These are phyloP conservation scores for Prionace glauca DNA, from an alignment of 2,797 vertebrate genomes.

Conservation along the genomic window DNA sequence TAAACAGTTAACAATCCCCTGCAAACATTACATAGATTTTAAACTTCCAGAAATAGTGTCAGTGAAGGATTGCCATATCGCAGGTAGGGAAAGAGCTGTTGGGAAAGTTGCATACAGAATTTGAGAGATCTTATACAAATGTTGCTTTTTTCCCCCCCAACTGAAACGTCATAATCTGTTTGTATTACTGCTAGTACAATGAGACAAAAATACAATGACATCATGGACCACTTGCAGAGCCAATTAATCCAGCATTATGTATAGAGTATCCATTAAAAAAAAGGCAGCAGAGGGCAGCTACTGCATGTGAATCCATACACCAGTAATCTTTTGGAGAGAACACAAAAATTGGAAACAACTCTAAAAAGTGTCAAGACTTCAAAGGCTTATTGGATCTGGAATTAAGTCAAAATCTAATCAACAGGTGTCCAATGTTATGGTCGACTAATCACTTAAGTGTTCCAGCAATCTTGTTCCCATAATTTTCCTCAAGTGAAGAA, in stretches of 20 bases:
- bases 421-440: not conserved
- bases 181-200: not conserved
- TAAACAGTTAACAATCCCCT: not conserved
- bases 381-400: not conserved
- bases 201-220: not conserved
- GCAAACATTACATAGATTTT: not conserved
- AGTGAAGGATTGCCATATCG: not conserved
- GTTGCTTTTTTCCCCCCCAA: not conserved
- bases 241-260: not conserved
- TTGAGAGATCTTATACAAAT: not conserved
- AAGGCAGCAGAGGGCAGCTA: slow-evolving; percentile 14
- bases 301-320: not conserved
- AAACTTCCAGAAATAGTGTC: not conserved
- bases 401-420: not conserved
- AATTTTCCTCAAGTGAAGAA: not conserved
- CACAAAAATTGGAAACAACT: not conserved
- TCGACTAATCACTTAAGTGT: not conserved
- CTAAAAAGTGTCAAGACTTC: not conserved
- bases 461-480: not conserved
- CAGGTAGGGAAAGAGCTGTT: not conserved
- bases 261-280: not conserved
- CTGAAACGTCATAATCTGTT: not conserved
- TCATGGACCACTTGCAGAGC: not conserved
- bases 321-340: not conserved
- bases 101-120: not conserved